These are phyloP conservation scores for Drusus annulatus DNA, from an alignment of 1,140 invertebrate genomes.

Conservation along the genomic window DNA sequence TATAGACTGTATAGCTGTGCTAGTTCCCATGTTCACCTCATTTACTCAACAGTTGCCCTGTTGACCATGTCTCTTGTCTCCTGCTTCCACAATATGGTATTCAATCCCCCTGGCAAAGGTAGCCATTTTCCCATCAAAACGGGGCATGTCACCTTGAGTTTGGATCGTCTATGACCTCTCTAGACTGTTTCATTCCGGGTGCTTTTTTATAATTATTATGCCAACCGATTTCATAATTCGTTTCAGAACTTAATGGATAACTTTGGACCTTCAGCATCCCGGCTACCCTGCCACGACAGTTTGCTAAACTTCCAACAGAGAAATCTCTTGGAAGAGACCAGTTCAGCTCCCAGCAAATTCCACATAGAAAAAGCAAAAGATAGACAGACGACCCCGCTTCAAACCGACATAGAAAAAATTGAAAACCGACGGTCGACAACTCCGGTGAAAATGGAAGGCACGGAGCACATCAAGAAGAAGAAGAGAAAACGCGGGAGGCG, in stretches of 20 bases:
- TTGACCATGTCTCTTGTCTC: too few species aligned
- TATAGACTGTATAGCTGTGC: too few species aligned
- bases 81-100: too few species aligned
- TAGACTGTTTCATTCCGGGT: too few species aligned
- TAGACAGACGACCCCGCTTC: background rate
- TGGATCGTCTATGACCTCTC: too few species aligned
- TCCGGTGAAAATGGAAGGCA: slow-evolving; percentile 1
- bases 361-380: background rate
- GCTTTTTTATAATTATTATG: too few species aligned
- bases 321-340: background rate
- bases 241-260: slow-evolving; percentile 33
- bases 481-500: slow-evolving; percentile 25
- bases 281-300: background rate
- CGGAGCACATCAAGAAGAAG: slow-evolving; percentile 39
- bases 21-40: too few species aligned
- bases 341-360: slow-evolving; percentile 22
- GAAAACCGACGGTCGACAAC: background rate
- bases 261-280: background rate
- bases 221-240: background rate
- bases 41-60: too few species aligned
- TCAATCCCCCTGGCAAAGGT: too few species aligned
- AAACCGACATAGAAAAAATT: background rate
- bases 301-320: slow-evolving; percentile 2
- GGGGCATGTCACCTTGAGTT: too few species aligned
- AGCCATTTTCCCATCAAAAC: too few species aligned